Evolutionary conservation across 2,113 vertebrate species (phyloP), one percentile per base, ranked within the genome.

Genomic region (Calidris pugnax): DNA sequence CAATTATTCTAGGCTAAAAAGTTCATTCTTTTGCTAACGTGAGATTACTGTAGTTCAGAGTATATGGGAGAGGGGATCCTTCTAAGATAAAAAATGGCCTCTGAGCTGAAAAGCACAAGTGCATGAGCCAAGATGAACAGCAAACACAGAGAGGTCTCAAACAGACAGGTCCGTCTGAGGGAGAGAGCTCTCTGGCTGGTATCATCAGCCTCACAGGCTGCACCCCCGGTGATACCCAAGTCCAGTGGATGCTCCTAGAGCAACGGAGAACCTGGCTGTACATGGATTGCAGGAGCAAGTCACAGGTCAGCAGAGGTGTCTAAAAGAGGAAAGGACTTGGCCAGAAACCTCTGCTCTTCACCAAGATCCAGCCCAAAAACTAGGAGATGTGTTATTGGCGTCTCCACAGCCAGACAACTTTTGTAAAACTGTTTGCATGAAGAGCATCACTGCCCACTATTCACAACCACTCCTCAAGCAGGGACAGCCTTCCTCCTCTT

Each of bases 1-100:
- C 92, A 96, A 97, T 97, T 98, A 96, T 92, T 96, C 67, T 67
- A 93, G 83, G 90, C 82, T 7, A 21, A 92, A 64, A 96, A 84
- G 96, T 95, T 97, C 86, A 87, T 91, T 78, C 59, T 93, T 77
- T 26, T 78, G 69, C 76, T 72, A 84, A 91, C 14, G 35, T 19
- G 33, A 89, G 51, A 86, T 84, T 63, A 48, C 62, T 62, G 67
- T 57, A 92, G 50, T 53, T 85, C 87, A 94, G 94, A 93, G 81
- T 86, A 55, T 80, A 39, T 1, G 10, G 79, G 6, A 85, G 47
- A 55, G 50, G 19, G 15, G 12, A 68, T 12, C 0, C 1, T 7
- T 73, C 63, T n/a, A 16, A 26, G 43, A 6, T 16, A 35, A 62
- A 32, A 63, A 56, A 30, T 0, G 1, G 7, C 12, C 63, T 33